Evolutionary conservation across 2,797 vertebrate species (phyloP).

Genomic region (Huso huso): DNA sequence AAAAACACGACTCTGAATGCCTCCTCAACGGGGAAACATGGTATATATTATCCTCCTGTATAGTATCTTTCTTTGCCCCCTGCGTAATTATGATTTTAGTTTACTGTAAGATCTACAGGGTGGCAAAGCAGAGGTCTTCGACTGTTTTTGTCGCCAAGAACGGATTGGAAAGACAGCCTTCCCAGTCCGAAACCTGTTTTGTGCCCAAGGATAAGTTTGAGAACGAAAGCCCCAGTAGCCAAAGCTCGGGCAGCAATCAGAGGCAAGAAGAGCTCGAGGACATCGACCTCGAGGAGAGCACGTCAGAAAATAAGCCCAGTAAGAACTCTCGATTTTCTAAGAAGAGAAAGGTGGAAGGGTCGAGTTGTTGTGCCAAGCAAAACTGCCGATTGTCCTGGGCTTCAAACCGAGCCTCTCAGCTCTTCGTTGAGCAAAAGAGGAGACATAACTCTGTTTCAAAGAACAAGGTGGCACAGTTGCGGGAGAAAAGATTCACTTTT

Average conservation of each 20-base stretch:
- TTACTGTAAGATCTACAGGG: slow-evolving; percentile 76
- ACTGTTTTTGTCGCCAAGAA: slow-evolving; percentile 56
- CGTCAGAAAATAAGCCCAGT: slow-evolving; percentile 24
- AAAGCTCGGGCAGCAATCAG: slow-evolving; percentile 32
- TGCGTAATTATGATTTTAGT: slow-evolving; percentile 74
- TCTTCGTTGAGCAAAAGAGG: slow-evolving; percentile 35
- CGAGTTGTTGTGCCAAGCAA: slow-evolving; percentile 22
- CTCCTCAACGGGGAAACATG: slow-evolving; percentile 74
- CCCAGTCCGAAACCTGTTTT: slow-evolving; percentile 54
- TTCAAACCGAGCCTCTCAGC: slow-evolving; percentile 29
- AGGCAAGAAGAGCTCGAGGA: slow-evolving; percentile 54
- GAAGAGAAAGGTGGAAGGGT: slow-evolving; percentile 23
- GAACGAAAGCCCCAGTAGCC: slow-evolving; percentile 35
- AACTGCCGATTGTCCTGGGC: slow-evolving; percentile 24
- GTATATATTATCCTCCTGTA: slow-evolving; percentile 76
- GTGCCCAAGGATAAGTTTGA: slow-evolving; percentile 29
- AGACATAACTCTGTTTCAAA: slow-evolving; percentile 41
- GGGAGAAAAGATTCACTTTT: slow-evolving; percentile 64
- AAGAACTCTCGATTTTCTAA: slow-evolving; percentile 38
- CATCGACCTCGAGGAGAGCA: slow-evolving; percentile 57
- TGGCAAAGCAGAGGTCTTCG: slow-evolving; percentile 61
- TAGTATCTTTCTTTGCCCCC: slow-evolving; percentile 74
- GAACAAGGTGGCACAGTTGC: slow-evolving; percentile 53
- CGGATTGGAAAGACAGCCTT: slow-evolving; percentile 40
- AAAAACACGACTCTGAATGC: slow-evolving; percentile 45